A percentile compares a stretch with the other conserved stretches of the same genome.
Conservation (phyloP, 2,797 vertebrate genomes). For the Taeniopygia guttata region DNA sequence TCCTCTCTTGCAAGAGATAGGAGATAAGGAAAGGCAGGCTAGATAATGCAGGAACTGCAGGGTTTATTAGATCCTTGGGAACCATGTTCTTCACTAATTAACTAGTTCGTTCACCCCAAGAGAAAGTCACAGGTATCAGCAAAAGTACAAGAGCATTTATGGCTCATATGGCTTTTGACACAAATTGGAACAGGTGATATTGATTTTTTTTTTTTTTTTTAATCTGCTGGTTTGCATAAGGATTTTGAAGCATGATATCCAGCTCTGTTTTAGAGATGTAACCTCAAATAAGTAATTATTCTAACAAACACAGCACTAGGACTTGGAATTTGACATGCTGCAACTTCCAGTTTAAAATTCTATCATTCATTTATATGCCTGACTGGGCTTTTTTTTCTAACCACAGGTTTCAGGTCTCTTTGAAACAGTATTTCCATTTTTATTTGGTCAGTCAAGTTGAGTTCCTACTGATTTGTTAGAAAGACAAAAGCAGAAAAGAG, state of each 20-base stretch:
- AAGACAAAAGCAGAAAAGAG: not conserved
- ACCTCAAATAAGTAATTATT: not conserved
- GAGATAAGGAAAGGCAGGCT: not conserved
- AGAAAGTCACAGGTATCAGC: not conserved
- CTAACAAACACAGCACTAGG: not conserved
- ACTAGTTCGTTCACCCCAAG: not conserved
- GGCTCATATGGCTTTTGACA: not conserved
- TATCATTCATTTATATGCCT: not conserved
- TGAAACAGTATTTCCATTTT: not conserved
- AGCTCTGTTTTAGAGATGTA: not conserved
- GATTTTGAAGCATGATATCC: not conserved
- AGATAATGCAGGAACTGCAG: not conserved
- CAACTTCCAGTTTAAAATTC: not conserved
- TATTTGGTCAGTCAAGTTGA: not conserved
- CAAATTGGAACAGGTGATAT: not conserved
- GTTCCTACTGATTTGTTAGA: not conserved
- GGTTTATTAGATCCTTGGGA: not conserved
- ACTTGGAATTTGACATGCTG: not conserved
- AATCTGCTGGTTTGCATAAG: not conserved
- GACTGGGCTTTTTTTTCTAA: not conserved
- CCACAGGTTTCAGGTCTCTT: not conserved
- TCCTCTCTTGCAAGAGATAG: not conserved
- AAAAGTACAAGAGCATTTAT: not conserved
- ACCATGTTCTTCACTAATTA: not conserved
- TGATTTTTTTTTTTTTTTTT: not conserved